Evolutionary conservation across 2,888 invertebrate genomes (phyloP).

Genomic region (Laothoe populi): DNA sequence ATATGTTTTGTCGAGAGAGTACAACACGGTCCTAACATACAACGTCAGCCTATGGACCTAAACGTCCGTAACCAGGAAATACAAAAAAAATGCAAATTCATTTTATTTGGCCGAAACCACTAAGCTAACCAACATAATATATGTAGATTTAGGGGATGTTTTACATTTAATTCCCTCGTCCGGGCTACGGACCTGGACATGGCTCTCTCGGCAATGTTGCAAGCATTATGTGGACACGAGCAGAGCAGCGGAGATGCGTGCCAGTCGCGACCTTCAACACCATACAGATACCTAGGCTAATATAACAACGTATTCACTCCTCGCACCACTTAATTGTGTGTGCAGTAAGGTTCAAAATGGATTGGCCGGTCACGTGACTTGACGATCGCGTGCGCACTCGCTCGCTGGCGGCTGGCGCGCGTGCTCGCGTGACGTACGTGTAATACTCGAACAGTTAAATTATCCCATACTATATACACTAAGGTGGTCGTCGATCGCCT

Average conservation of each 20-base stretch:
- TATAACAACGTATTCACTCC: background rate
- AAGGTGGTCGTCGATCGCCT: slow-evolving; percentile 31
- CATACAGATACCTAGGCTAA: background rate
- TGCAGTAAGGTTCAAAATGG: background rate
- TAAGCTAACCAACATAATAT: background rate
- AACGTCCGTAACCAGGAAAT: background rate
- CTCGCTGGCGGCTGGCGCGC: slow-evolving; percentile 20
- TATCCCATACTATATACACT: slow-evolving; percentile 1
- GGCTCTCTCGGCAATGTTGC: background rate
- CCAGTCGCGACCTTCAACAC: background rate
- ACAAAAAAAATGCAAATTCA: too few species aligned
- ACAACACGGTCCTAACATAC: background rate
- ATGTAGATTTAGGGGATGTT: background rate
- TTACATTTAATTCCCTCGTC: background rate
- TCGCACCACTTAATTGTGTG: background rate
- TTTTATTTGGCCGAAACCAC: background rate
- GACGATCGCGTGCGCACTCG: background rate
- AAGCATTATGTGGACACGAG: background rate
- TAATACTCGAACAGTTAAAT: background rate
- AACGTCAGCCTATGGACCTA: background rate
- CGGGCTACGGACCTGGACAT: background rate
- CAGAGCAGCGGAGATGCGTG: background rate
- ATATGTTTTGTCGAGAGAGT: slow-evolving; percentile 1
- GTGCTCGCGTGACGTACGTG: slow-evolving; percentile 7
- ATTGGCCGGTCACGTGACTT: background rate